A percentile compares a stretch with the other conserved stretches of the same genome.
These are phyloP conservation scores for Cyclopterus lumpus DNA, from an alignment of 2,797 vertebrate species.

Conservation along the genomic window DNA sequence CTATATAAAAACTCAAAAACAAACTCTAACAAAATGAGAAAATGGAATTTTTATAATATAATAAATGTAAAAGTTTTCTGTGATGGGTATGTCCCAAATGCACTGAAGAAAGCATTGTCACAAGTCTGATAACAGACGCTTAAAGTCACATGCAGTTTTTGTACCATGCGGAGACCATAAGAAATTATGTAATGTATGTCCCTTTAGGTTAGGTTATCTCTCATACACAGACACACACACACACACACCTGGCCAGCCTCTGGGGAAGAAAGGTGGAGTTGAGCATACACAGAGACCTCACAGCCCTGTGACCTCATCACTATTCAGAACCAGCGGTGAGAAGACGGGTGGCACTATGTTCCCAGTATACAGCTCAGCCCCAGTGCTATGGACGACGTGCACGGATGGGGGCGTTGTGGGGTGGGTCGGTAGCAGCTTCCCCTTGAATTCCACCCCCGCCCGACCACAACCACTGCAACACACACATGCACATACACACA, in stretches of 20 bases:
- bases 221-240: too few relatives aligned
- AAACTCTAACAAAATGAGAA: neutral
- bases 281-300: conserved; percentile 56
- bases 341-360: conserved; percentile 77
- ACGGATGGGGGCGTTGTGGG: conserved; percentile 31
- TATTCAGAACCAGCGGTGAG: conserved; percentile 81
- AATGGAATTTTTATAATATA: neutral
- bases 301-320: conserved; percentile 77
- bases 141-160: conserved; percentile 25
- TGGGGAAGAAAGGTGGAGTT: conserved; percentile 52
- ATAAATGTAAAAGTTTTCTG: neutral
- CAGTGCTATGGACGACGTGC: conserved; percentile 61
- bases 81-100: neutral
- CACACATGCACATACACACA: conserved; percentile 33
- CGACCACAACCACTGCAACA: conserved; percentile 4
- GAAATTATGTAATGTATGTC: conserved; percentile 52
- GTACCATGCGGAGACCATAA: neutral
- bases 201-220: conserved; percentile 23
- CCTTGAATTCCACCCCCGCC: conserved; percentile 54
- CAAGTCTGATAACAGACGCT: neutral
- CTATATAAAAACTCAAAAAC: neutral
- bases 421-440: conserved; percentile 50
- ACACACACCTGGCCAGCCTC: conserved; percentile 29
- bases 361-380: conserved; percentile 77
- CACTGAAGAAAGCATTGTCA: neutral